phyloP scores from a whole-genome alignment of 2,888 invertebrate species.

The Tenthredo notha region DNA sequence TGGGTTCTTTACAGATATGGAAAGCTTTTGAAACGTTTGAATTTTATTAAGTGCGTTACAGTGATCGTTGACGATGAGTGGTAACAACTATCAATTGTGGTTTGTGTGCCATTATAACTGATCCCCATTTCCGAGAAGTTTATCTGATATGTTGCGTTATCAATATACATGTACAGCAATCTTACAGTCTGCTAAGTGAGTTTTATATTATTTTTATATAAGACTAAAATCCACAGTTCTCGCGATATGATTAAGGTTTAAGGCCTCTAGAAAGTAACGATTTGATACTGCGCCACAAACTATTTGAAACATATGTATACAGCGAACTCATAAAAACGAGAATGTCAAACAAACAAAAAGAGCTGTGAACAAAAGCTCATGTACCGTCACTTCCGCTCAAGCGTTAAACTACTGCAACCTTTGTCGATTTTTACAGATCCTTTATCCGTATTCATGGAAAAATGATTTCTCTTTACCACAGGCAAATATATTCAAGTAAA shows the following conservation, averaged over 20 bases:
- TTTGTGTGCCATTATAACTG: not conserved
- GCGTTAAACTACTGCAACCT: not conserved
- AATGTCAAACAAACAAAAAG: not conserved
- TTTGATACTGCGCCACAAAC: not conserved
- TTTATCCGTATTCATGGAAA: not conserved
- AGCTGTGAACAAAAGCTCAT: not conserved
- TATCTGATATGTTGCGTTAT: not conserved
- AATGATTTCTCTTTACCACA: not conserved
- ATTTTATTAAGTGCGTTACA: not conserved
- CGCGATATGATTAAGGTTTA: not conserved
- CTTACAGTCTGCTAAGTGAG: not conserved
- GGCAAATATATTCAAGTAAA: not conserved
- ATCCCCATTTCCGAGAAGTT: not conserved
- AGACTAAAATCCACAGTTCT: not conserved
- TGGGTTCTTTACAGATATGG: not conserved
- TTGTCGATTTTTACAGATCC: not conserved
- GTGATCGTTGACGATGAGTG: not conserved
- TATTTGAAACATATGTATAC: not conserved
- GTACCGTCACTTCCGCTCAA: conserved; percentile 11
- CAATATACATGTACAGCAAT: not conserved
- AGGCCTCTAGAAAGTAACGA: not conserved
- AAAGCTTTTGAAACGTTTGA: not conserved
- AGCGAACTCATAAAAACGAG: not conserved
- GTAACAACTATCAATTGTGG: not conserved
- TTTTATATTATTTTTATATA: not conserved